Conservation (phyloP, 2,113 vertebrate genomes). For the Elephantulus edwardii region DNA sequence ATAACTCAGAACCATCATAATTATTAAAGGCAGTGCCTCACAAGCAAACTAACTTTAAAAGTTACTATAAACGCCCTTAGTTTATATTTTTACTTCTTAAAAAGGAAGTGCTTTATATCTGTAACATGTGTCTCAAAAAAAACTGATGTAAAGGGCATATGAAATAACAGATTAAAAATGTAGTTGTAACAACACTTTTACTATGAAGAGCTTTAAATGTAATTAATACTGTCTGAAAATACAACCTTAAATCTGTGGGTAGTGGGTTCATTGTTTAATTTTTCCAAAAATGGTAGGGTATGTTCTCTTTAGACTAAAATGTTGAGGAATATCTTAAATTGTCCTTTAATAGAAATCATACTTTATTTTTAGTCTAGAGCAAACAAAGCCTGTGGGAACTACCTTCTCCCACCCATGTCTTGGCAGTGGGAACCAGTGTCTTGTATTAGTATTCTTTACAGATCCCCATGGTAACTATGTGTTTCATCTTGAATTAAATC, state of each 20-base stretch:
- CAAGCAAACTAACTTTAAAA: slow-evolving; percentile 20
- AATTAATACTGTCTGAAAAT: slow-evolving; percentile 43
- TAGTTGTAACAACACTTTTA: neutral
- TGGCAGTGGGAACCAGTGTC: slow-evolving; percentile 57
- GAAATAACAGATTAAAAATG: neutral
- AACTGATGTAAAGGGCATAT: neutral
- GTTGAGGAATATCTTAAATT: slow-evolving; percentile 46
- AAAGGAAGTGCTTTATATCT: slow-evolving; percentile 30
- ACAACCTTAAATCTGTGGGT: slow-evolving; percentile 28
- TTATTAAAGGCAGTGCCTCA: neutral
- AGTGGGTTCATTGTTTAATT: slow-evolving; percentile 11
- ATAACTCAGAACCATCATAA: neutral
- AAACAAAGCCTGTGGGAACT: slow-evolving; percentile 73
- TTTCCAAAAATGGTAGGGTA: slow-evolving; percentile 64
- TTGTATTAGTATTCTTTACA: slow-evolving; percentile 66
- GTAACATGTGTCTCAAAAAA: neutral
- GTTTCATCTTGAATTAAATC: slow-evolving; percentile 57
- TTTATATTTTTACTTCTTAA: slow-evolving; percentile 5
- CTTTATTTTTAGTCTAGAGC: slow-evolving; percentile 74
- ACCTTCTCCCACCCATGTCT: slow-evolving; percentile 61
- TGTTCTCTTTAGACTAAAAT: slow-evolving; percentile 50
- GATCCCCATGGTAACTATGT: slow-evolving; percentile 64
- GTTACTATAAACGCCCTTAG: slow-evolving; percentile 5
- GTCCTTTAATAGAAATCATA: slow-evolving; percentile 65
- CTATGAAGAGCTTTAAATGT: neutral